Evolutionary conservation across 37 sponge, comb jelly and placozoan species (phyloP), one percentile per base, ranked within the genome.

Genomic region (Halisarca cf. caerulea): DNA sequence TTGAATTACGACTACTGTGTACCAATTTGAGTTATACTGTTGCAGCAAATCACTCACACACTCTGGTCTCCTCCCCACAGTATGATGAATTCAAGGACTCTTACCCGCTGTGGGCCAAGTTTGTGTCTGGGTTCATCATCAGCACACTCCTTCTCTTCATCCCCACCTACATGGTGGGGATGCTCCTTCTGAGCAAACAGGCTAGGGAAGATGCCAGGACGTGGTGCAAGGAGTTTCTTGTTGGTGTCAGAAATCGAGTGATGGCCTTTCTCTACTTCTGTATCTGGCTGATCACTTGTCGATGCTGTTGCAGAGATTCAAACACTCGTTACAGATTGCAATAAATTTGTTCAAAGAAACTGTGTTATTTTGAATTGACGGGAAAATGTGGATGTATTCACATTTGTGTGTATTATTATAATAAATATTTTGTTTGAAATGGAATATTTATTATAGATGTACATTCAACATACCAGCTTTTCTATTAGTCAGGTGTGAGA

Each of bases 21-120:
- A 54, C 57, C 17, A 54, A 54, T n/a, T 80, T 72, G 30, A 34
- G 30, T 45, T 27, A 4, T 6, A 20, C 79, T 78, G 21, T 33
- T 33, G 33, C 73, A 33, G 6, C 40, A 33, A 33, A 21, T 79
- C 33, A 24, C 18, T 24, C 27, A 1, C 27, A 28, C 18, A 38
- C 42, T 39, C 14, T 3, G 40, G 20, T 17, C 7, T 37, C 44
- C 27, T 18, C 27, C 51, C n/a, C 45, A 32, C 68, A 89, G 91
- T 83, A 23, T 53, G n/a, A 25, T 23, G 90, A 93, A 75, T 32
- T 66, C 58, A 23, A 38, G 3, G 80, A 75, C 3, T 83, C 35
- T 14, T 92, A 91, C 43, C 98, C 98, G 30, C 2, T 21, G 5
- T 95, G 96, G 93, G 95, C 96, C 25, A 85, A 62, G 54, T 88